Percentiles rank a stretch among this genome's conserved stretches.
These are phyloP conservation scores for Crematogaster levior DNA, from an alignment of 2,888 invertebrate genomes.

Conservation along the genomic window DNA sequence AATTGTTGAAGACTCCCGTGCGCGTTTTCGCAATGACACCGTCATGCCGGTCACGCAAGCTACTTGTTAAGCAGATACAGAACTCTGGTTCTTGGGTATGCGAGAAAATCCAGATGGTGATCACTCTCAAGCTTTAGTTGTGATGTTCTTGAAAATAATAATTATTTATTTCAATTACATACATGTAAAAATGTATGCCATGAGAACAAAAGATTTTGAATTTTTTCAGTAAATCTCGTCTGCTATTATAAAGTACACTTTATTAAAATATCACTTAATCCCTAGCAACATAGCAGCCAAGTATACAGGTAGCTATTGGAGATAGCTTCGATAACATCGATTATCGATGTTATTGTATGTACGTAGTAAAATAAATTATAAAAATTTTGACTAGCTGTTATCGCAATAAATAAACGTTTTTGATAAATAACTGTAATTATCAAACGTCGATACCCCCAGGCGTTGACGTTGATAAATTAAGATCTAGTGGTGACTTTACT, in stretches of 20 bases:
- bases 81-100: conserved; percentile 28
- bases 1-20: conserved; percentile 43
- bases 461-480: conserved; percentile 47
- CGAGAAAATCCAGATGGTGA: conserved; percentile 23
- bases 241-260: not conserved
- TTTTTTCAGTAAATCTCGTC: not conserved
- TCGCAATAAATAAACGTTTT: not conserved
- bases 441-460: not conserved
- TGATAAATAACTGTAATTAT: conserved; percentile 32
- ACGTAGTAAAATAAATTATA: not conserved
- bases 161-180: not conserved
- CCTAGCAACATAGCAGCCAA: not conserved
- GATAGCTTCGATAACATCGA: not conserved
- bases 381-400: conserved; percentile 26
- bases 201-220: not conserved
- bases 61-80: conserved; percentile 43
- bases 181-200: not conserved
- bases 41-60: conserved; percentile 45
- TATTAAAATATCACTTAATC: not conserved
- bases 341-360: not conserved
- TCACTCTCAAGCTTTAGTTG: not conserved
- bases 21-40: conserved; percentile 60
- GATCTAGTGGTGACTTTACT: conserved; percentile 24
- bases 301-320: not conserved
- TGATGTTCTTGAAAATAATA: not conserved